Base-by-base conservation (phyloP, 2,888 invertebrate genomes). In the Aricia artaxerxes region DNA sequence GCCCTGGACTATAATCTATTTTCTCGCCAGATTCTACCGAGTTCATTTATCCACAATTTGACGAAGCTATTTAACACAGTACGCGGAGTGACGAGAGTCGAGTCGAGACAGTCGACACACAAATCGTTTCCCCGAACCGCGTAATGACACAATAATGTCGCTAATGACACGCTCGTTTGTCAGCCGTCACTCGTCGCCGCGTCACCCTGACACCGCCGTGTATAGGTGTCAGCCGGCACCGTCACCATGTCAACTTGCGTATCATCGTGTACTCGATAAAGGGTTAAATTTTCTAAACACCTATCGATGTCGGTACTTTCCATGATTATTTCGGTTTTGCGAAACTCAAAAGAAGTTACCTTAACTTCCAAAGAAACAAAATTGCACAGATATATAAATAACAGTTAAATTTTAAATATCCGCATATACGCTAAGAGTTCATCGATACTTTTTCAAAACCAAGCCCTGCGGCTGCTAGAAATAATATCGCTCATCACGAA, bases 191-290 rank as follows among this genome's bases (percentile, higher is more conserved):
- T 91, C 91, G 90, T 90, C 91, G 87, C 80, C 84, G 83, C 84
- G 79, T 90, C 90, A 87, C 86, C 85, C 84, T 87, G 79, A 90
- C 90, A 87, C 86, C 85, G 84, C 87, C 86, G 86, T 89, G 91
- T 91, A 90, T 90, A 90, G 91, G 91, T 92, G 91, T 90, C 92
- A 90, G 90, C 88, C 89, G 86, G 88, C 83, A 89, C 86, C 86
- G 82, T 87, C 85, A 84, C 89, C 86, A 85, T 87, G 91, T 88
- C 44, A 75, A 64, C 9, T 64, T 24, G 69, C 69, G 38, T 38
- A 16, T 69, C 69, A 69, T 69, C 35, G 69, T 38, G 69, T 13
- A 38, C 69, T 69, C 35, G 69, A 64, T 64, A 64, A 38, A 69
- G 35, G 13, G 69, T 6, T 11, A 35, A 69, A 24, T 4, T 9